Evolutionary conservation across 2,888 invertebrate genomes (phyloP).

Genomic region (Gymnocheta viridis): DNA sequence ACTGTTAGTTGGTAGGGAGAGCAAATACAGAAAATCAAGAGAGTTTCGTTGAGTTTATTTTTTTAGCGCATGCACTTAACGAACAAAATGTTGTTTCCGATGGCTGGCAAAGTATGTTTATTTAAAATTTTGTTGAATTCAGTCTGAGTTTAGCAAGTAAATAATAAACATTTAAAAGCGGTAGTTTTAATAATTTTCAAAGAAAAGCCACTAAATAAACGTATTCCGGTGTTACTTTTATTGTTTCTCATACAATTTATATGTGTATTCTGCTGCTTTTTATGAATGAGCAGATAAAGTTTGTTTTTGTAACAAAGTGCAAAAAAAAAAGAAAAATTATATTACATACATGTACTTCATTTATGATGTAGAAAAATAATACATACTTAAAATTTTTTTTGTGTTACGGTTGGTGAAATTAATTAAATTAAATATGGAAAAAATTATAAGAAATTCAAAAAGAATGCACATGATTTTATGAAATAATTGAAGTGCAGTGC

Average conservation of each 20-base stretch:
- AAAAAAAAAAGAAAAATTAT: constrained; percentile 21
- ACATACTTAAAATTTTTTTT: background rate
- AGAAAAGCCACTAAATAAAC: constrained; percentile 33
- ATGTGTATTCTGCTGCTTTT: constrained; percentile 11
- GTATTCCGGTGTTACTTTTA: constrained; percentile 48
- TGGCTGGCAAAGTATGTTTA: constrained; percentile 39
- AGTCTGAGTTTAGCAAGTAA: constrained; percentile 62
- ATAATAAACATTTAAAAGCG: constrained; percentile 61
- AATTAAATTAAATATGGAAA: constrained; percentile 32
- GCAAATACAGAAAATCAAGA: constrained; percentile 17
- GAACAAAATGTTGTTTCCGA: constrained; percentile 60
- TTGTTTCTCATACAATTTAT: constrained; percentile 3
- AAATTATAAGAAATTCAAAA: constrained; percentile 20
- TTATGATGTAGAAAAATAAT: constrained; percentile 12
- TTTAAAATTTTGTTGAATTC: constrained; percentile 57
- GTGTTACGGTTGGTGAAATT: constrained; percentile 67
- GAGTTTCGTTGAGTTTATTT: constrained; percentile 51
- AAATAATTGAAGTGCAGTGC: constrained; percentile 31
- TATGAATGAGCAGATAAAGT: constrained; percentile 53
- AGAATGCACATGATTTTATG: constrained; percentile 42
- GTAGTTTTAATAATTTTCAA: constrained; percentile 21
- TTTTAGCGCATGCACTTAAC: constrained; percentile 58
- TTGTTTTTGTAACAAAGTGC: constrained; percentile 36
- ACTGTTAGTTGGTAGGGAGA: background rate
- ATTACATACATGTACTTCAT: constrained; percentile 14